Evolutionary conservation across 2,797 vertebrate genomes (phyloP), one percentile per base, ranked within the genome.

Genomic region (Neostethus bicornis): DNA sequence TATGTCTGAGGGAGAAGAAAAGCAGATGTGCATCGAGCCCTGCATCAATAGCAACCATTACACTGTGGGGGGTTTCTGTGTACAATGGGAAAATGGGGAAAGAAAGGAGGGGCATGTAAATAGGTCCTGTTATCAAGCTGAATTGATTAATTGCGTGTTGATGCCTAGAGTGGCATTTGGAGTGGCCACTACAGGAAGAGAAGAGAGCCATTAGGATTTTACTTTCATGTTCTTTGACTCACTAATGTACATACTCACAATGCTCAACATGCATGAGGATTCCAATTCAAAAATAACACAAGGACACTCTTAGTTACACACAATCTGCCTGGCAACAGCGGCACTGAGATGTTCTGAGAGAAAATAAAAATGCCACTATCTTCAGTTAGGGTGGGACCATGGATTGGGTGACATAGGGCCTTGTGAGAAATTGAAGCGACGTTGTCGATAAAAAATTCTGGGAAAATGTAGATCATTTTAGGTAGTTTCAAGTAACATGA

Each of bases 121-220:
- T 84, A 83, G 70, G 71, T 66, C 55, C 75, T 77, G 69, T 87
- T 85, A 84, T 63, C 66, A 66, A 70, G 61, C 67, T 84, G 78
- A 89, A 89, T 87, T 85, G 85, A 91, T 89, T 90, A 89, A 91
- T 89, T 88, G 84, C 73, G 79, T 73, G 81, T 84, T 87, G 79
- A 85, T 80, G 67, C 67, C 73, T 47, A 75, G 73, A 84, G 78
- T 74, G 61, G 60, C 42, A 31, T 83, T 84, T 79, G 47, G 72
- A 86, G 83, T 86, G 80, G 73, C 54, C 66, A 72, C 67, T 77
- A 65, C 59, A 73, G 21, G 52, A 80, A 73, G 60, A 85, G 75
- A 73, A 77, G 69, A 67, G 67, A 77, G 61, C 66, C 71, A 88
- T 89, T 82, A 81, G 73, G 75, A 85, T 85, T 86, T 83, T 64